Evolutionary conservation across 2,113 vertebrate species (phyloP), one percentile per base, ranked within the genome.

Genomic region (Bubo blakistoni): DNA sequence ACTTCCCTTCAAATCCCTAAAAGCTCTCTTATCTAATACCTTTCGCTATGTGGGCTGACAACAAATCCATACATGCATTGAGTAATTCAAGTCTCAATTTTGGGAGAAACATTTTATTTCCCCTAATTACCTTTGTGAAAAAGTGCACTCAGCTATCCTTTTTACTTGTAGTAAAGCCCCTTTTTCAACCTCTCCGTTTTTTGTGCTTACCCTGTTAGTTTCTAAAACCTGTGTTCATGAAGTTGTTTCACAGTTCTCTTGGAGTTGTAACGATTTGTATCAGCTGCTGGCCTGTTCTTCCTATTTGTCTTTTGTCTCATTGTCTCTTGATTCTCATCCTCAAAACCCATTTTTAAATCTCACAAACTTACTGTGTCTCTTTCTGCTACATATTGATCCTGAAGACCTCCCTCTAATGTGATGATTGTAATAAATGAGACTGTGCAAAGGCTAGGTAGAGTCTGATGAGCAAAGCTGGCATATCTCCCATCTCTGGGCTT

Each of bases 321-420:
- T 82, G 38, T 47, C 51, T 73, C 67, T 83, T 4, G 7, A 67
- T 77, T 46, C 29, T 6, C 70, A 70, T 36, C 44, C 89, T 88
- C 87, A 90, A 79, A 92, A 2, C 20, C 63, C 19, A 30, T 86
- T 92, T 97, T 88, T 55, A 73, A 81, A 83, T 90, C 66, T 88
- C 61, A 29, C n/a, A 74, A 78, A 88, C 34, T 40, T 80, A 46
- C 36, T 34, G 69, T 62, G 18, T 62, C 65, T 86, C 67, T 42
- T 96, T 77, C 76, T 90, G 51, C 66, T 92, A 62, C 4, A 9
- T 92, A 94, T 93, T 88, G 94, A 94, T 96, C 69, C 36, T 15
- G 19, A 76, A 61, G 86, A 76, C 78, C 86, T 95, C 93, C 91
- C 61, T 92, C 47, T 76, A 81, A 90, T 74, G 72, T 88, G 88